Percentiles rank a stretch among this genome's conserved stretches.
phyloP scores from a whole-genome alignment of 1,140 invertebrate genomes.

The Bacillus rossius region DNA sequence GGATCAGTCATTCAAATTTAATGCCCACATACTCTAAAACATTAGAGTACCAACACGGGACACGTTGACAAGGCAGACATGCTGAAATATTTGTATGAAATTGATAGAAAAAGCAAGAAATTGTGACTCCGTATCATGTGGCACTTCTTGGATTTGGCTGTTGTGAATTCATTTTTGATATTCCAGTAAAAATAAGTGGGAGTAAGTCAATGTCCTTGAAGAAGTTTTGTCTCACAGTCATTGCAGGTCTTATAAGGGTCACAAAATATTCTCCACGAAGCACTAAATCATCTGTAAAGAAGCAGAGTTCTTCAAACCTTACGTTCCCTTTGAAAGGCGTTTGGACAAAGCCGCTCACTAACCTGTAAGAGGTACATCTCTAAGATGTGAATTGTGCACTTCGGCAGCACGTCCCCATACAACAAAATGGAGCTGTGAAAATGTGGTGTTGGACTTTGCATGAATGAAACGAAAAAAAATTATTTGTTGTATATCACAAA shows the following conservation, averaged over 20 bases:
- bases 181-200: background rate
- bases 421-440: background rate
- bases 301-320: background rate
- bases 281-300: background rate
- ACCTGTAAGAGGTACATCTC: background rate
- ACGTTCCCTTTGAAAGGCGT: background rate
- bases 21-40: conserved; percentile 13
- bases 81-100: conserved; percentile 10
- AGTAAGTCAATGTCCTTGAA: background rate
- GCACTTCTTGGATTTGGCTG: conserved; percentile 9
- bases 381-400: background rate
- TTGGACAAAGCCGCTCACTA: background rate
- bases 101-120: conserved; percentile 9
- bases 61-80: conserved; percentile 14
- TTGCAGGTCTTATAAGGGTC: no score
- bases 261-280: background rate
- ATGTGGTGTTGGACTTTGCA: conserved; percentile 3
- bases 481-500: no score
- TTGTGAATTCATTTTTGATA: conserved; percentile 9
- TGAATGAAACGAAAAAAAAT: no score
- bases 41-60: conserved; percentile 31
- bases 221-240: conserved; percentile 3
- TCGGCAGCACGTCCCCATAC: background rate
- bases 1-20: background rate
- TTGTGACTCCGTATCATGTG: conserved; percentile 12